Evolutionary conservation across 2,113 vertebrate species (phyloP).

Genomic region (Sigmodon hispidus): DNA sequence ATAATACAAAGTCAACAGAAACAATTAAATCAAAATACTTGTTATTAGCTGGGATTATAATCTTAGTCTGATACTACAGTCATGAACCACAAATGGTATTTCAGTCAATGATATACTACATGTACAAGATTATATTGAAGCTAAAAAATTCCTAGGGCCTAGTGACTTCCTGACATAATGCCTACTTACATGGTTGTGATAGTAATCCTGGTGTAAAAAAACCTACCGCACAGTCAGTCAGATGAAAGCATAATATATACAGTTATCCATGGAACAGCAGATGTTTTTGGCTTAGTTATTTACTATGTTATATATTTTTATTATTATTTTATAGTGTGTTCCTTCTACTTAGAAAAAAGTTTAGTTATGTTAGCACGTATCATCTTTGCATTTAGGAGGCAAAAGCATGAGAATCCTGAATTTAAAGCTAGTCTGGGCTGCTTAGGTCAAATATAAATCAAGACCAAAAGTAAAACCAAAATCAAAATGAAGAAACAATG

Average conservation of each 20-base stretch:
- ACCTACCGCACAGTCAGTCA: background rate
- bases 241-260: background rate
- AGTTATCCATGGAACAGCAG: background rate
- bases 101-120: background rate
- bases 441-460: background rate
- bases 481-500: background rate
- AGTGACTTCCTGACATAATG: background rate
- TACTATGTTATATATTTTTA: background rate
- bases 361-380: background rate
- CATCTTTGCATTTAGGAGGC: background rate
- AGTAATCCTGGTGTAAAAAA: background rate
- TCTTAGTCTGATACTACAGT: conserved; percentile 15
- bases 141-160: background rate
- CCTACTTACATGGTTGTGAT: background rate
- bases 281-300: background rate
- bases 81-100: background rate
- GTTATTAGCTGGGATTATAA: background rate
- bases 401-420: background rate
- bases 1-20: background rate
- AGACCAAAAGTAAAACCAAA: background rate
- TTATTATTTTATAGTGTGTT: background rate
- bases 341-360: background rate
- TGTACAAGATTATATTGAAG: background rate
- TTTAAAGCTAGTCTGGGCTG: background rate
- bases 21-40: background rate